Evolutionary conservation across 2,888 invertebrate genomes (phyloP), one percentile per base, ranked within the genome.

Genomic region (Rhimphoctona megacephalus): DNA sequence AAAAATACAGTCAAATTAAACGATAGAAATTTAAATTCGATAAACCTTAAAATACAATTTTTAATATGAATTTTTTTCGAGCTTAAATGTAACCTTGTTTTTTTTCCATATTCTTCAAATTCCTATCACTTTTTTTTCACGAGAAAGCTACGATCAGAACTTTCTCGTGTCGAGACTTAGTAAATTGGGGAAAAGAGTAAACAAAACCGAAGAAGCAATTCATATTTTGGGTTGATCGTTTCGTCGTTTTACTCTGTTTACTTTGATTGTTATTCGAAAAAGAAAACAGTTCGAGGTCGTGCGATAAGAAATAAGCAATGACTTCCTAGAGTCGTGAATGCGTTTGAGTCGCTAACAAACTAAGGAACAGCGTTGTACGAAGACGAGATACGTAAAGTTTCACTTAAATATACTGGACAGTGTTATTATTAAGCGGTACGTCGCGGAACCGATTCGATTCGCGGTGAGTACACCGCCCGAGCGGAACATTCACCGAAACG

Each of bases 401-500:
- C 91, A 90, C 91, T 90, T 90, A 88, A 89, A 91, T 89, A 74
- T 72, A 87, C 84, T 83, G 83, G 87, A 88, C 88, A 86, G 88
- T 89, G 87, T 87, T 88, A 86, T 88, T 87, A 90, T 90, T 89
- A 90, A 85, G 83, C 85, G 87, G 82, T 86, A 88, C 88, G 87
- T 90, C 92, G 88, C 90, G 90, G 89, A 93, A 90, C 89, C 88
- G 90, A 91, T 91, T 91, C 90, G 90, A 90, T 89, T 88, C 89
- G 88, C 80, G 78, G 88, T 81, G 85, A 85, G 83, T 83, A 70
- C 80, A 89, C 82, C 90, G 89, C 87, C 91, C 90, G 87, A 89
- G 91, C 90, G 91, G 90, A 89, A 92, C 91, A 89, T 89, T 90
- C 89, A 89, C 74, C 70, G 79, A 84, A 81, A 86, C 90, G 90